Evolutionary conservation across 2,797 vertebrate species (phyloP).

Genomic region (Coranthus polyacanthus): DNA sequence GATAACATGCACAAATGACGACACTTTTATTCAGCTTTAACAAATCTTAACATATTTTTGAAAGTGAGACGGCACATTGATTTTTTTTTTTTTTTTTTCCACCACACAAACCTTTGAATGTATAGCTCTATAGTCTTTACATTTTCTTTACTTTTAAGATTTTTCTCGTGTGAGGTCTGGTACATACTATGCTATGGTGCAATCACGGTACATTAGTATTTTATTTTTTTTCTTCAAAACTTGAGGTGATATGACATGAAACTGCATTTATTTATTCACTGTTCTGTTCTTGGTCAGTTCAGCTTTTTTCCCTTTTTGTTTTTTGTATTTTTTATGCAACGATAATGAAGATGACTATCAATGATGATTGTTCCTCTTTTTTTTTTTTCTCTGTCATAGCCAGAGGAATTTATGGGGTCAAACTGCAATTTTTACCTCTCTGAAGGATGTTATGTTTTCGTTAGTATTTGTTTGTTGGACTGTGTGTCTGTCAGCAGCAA

Average conservation of each 20-base stretch:
- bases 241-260: no score
- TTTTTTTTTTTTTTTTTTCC: background rate
- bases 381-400: conserved; percentile 1
- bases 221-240: no score
- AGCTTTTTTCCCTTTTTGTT: background rate
- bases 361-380: conserved; percentile 6
- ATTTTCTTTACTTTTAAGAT: conserved; percentile 20
- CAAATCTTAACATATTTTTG: background rate
- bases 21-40: conserved; percentile 9
- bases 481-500: no score
- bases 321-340: conserved; percentile 7
- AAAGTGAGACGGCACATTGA: background rate
- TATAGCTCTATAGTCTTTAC: conserved; percentile 7
- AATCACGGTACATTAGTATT: background rate
- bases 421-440: background rate
- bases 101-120: conserved; percentile 24
- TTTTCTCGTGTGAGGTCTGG: background rate
- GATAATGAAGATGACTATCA: background rate
- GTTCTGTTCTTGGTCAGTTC: conserved; percentile 12
- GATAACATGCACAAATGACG: conserved; percentile 39
- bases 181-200: no score
- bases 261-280: background rate
- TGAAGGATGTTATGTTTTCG: no score
- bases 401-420: background rate
- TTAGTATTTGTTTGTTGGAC: no score